Base-by-base conservation (phyloP, 2,113 vertebrate genomes). In the Podarcis raffonei region DNA sequence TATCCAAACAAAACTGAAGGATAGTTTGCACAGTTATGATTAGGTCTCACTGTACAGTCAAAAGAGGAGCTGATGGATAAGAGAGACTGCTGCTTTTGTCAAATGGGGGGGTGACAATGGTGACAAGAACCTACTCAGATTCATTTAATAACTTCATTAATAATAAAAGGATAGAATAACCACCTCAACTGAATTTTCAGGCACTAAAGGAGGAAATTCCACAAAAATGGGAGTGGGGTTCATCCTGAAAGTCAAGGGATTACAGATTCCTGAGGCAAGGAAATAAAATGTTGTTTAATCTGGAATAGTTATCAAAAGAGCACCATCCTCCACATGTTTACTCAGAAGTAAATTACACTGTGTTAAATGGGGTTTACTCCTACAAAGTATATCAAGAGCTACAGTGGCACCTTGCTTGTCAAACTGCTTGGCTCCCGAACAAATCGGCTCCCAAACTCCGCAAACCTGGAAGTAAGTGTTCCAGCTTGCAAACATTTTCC, bases 141-240 rank as follows among this genome's bases (percentile, higher is more conserved):
- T 77, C 92, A 94, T 95, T 94, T 94, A 94, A 88, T 83, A 92
- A 76, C 80, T 95, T 92, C 89, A 93, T 92, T 94, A 94, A 85
- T 48, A 74, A 91, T 92, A 95, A 48, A 94, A 91, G 79, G 79
- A 94, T 23, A 16, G 87, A 93, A 93, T 88, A 93, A 94, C 88
- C 82, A 80, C 75, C 23, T 22, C 87, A 94, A 95, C 92, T 89
- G 86, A 87, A 18, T 62, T 62, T 62, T 62, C 59, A 62, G 59
- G 3, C 18, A 62, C 59, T 62, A 18, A 62, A 16, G 2, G 59
- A 62, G 59, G 59, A 62, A 62, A 62, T 4, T 62, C 13, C 13
- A 1, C 18, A 15, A 62, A 62, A 22, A 59, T 11, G 48, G 30
- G 91, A 85, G 0, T 15, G 7, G 59, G 62, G 76, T 91, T 83